These are phyloP conservation scores for Charaxes varanes DNA, from an alignment of 1,140 invertebrate genomes.

Conservation along the genomic window DNA sequence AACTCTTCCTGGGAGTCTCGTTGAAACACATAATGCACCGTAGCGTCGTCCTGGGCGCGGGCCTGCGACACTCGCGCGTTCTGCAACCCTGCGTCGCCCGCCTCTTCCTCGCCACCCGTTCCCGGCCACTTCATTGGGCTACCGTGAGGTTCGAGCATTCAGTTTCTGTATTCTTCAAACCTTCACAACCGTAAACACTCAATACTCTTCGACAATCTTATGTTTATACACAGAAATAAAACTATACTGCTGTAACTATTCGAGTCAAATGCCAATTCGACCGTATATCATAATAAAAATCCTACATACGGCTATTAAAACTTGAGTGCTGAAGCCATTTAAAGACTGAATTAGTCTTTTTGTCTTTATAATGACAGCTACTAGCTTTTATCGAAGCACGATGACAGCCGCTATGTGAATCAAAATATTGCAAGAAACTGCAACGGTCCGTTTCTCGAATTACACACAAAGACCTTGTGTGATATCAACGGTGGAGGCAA, in stretches of 20 bases:
- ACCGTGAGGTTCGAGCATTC: slow-evolving; percentile 74
- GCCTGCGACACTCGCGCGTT: slow-evolving; percentile 59
- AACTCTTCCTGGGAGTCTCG: slow-evolving; percentile 85
- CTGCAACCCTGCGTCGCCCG: slow-evolving; percentile 62
- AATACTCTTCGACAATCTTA: slow-evolving; percentile 37
- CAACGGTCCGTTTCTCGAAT: slow-evolving; percentile 51
- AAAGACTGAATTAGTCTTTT: slow-evolving; percentile 51
- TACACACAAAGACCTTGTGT: slow-evolving; percentile 46
- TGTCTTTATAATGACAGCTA: slow-evolving; percentile 66
- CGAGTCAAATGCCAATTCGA: slow-evolving; percentile 31
- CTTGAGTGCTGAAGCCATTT: slow-evolving; percentile 45
- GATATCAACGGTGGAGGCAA: slow-evolving; percentile 30
- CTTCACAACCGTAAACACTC: slow-evolving; percentile 47
- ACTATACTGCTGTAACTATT: slow-evolving; percentile 33
- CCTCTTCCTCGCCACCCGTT: slow-evolving; percentile 68
- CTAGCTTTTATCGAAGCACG: slow-evolving; percentile 57
- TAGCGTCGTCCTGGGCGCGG: slow-evolving; percentile 87
- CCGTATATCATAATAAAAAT: slow-evolving; percentile 49
- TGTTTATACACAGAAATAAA: slow-evolving; percentile 28
- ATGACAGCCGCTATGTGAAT: slow-evolving; percentile 66
- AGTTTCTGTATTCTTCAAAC: slow-evolving; percentile 57
- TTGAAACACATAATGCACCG: slow-evolving; percentile 91
- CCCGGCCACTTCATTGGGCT: slow-evolving; percentile 75
- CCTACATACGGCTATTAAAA: slow-evolving; percentile 32
- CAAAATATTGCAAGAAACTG: slow-evolving; percentile 64